Conservation (phyloP, 2,797 vertebrate species). For the Ispidina picta region DNA sequence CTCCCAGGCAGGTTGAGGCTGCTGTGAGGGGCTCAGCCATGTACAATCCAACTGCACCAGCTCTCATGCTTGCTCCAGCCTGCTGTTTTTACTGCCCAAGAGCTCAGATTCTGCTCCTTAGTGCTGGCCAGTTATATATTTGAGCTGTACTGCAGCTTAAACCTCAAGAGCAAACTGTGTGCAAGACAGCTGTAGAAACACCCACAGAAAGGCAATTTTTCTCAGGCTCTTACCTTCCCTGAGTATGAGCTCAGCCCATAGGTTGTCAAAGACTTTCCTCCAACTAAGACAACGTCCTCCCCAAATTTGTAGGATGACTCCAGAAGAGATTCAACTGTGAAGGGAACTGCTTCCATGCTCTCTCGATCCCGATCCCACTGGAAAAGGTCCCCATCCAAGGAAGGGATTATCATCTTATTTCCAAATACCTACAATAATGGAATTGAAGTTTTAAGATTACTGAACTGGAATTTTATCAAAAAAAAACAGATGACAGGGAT, state of each 20-base stretch:
- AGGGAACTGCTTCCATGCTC: constrained; percentile 97
- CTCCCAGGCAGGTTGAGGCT: not conserved
- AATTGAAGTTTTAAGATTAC: not conserved
- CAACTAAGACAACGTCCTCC: constrained; percentile 94
- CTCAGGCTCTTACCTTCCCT: constrained; percentile 87
- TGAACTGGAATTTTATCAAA: not conserved
- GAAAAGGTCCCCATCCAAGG: constrained; percentile 95
- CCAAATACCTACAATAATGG: constrained; percentile 87
- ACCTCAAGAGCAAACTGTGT: not conserved
- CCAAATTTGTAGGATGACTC: constrained; percentile 95
- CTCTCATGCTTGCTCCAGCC: not conserved
- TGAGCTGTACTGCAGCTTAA: not conserved
- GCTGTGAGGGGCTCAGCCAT: not conserved
- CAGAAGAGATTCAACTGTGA: constrained; percentile 95
- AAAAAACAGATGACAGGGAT: not conserved
- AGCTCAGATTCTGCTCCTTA: not conserved
- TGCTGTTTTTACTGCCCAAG: not conserved
- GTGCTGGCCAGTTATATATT: rapidly evolving
- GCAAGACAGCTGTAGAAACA: not conserved
- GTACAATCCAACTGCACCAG: not conserved
- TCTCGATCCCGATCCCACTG: constrained; percentile 97
- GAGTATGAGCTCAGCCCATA: constrained; percentile 93
- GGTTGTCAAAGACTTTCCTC: constrained; percentile 93
- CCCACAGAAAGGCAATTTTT: not conserved
- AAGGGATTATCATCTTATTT: constrained; percentile 97